phyloP scores from a whole-genome alignment of 37 sponge, comb jelly and placozoan species.

The Chondrosia reniformis region DNA sequence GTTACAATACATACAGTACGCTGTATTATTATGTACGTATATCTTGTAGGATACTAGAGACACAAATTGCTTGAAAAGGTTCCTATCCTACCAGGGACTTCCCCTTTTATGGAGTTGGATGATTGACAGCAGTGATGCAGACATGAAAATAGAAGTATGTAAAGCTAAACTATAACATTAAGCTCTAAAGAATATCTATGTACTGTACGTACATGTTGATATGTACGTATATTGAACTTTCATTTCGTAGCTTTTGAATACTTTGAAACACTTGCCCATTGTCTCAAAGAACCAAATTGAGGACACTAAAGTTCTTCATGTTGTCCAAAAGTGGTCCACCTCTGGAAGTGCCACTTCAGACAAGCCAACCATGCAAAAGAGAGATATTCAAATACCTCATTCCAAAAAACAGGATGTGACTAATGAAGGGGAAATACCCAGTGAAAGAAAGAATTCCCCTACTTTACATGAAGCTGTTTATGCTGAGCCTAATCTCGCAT shows the following conservation, averaged over 20 bases:
- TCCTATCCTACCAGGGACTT: slow-evolving; percentile 83
- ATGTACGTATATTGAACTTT: too few relatives aligned
- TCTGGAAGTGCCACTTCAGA: background rate
- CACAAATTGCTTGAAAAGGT: slow-evolving; percentile 62
- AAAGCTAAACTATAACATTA: background rate
- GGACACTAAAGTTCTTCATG: slow-evolving; percentile 66
- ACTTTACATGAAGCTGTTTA: too few relatives aligned
- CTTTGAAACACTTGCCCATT: slow-evolving; percentile 75
- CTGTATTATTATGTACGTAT: too few relatives aligned
- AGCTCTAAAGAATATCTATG: background rate
- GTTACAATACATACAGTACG: too few relatives aligned
- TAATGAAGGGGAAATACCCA: too few relatives aligned
- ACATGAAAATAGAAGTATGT: background rate
- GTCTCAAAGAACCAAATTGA: slow-evolving; percentile 72
- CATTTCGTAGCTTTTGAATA: slow-evolving; percentile 58
- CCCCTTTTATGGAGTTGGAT: slow-evolving; percentile 91
- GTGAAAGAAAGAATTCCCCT: too few relatives aligned
- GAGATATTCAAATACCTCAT: too few relatives aligned
- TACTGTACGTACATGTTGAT: too few relatives aligned
- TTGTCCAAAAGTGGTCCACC: slow-evolving; percentile 69
- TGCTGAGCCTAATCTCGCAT: too few relatives aligned
- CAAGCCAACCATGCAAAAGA: too few relatives aligned
- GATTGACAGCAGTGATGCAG: slow-evolving; percentile 71
- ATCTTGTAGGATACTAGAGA: slow-evolving; percentile 61
- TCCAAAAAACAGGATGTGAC: too few relatives aligned